Evolutionary conservation across 1,140 invertebrate genomes (phyloP), one percentile per base, ranked within the genome.

Genomic region (Chrysopa pallens): DNA sequence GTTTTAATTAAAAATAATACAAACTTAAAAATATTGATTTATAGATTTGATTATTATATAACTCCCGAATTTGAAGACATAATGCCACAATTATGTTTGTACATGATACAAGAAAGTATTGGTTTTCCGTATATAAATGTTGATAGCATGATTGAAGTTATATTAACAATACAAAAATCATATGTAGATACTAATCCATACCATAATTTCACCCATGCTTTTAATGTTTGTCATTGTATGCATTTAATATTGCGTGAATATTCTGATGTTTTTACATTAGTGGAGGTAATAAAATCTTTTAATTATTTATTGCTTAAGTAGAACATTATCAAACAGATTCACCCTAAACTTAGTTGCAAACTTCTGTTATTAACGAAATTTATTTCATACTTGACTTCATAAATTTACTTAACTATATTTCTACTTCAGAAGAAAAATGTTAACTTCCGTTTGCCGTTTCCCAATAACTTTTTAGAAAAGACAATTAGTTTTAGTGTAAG

Each of bases 131-230:
- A 56, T 38, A 57, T 67, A 29, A 55, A 67, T 23, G 37, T 52
- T 6, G 53, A 53, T 0, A 55, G 62, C 38, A 27, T 58, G 28
- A 51, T 51, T 13, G 45, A 55, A 41, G 72, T 72, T 48, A 54
- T 66, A 5, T 47, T 72, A 4, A 63, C 67, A 6, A 57, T 68
- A 1, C 54, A 66, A 17, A 57, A 61, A 39, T 62, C 62, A 29
- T 74, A 74, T 50, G 40, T 56, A 5, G 5, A 23, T 48, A 48
- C 52, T 36, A 70, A 68, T 46, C 66, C 69, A 0, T 74, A 73
- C 47, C 72, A 74, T 48, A 73, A 73, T 51, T 68, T 68, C 4
- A 64, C 70, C 28, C 72, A 74, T 47, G 70, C 67, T 5, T 72
- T 74, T 49, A 66, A 59, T 38, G 69, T 72, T 38, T 62, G 62